phyloP scores from a whole-genome alignment of 2,797 vertebrate species.

The Coregonus sp. region DNA sequence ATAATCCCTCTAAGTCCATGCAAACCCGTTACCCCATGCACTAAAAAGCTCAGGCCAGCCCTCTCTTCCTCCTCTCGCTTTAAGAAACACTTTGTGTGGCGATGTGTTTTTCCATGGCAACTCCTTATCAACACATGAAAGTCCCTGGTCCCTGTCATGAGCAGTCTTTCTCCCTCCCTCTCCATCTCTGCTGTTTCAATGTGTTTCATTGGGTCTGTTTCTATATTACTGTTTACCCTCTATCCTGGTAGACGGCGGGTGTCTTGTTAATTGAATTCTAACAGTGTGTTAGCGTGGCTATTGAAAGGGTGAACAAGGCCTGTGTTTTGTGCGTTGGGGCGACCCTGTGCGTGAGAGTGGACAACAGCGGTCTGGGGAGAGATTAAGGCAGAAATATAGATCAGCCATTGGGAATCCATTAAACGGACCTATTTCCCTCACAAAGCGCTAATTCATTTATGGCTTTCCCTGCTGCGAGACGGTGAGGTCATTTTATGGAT shows the following conservation, averaged over 20 bases:
- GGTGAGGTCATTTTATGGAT: slow-evolving; percentile 75
- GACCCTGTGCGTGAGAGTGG: slow-evolving; percentile 27
- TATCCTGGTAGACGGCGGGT: slow-evolving; percentile 37
- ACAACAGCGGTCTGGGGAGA: slow-evolving; percentile 38
- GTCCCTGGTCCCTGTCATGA: slow-evolving; percentile 43
- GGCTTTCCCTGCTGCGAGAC: slow-evolving; percentile 63
- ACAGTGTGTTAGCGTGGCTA: slow-evolving; percentile 44
- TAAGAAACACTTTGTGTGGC: slow-evolving; percentile 58
- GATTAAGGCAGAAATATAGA: slow-evolving; percentile 61
- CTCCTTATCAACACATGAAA: slow-evolving; percentile 28
- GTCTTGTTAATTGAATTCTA: slow-evolving; percentile 55
- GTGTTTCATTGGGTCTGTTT: slow-evolving; percentile 34
- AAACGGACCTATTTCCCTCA: slow-evolving; percentile 55
- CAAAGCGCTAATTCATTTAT: slow-evolving; percentile 75
- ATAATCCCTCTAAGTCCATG: slow-evolving; percentile 87
- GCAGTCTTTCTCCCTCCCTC: slow-evolving; percentile 30
- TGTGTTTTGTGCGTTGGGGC: slow-evolving; percentile 37
- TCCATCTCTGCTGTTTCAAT: slow-evolving; percentile 35
- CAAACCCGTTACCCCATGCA: slow-evolving; percentile 66
- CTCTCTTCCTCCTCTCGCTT: slow-evolving; percentile 49
- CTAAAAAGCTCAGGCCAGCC: slow-evolving; percentile 53
- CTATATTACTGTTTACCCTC: slow-evolving; percentile 56
- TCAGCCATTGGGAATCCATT: slow-evolving; percentile 60
- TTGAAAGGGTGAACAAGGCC: slow-evolving; percentile 37
- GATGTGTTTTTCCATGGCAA: slow-evolving; percentile 72